Percentiles rank a stretch among this genome's conserved stretches.
Conservation (phyloP, 2,113 vertebrate genomes). For the Hypanus sabinus region DNA sequence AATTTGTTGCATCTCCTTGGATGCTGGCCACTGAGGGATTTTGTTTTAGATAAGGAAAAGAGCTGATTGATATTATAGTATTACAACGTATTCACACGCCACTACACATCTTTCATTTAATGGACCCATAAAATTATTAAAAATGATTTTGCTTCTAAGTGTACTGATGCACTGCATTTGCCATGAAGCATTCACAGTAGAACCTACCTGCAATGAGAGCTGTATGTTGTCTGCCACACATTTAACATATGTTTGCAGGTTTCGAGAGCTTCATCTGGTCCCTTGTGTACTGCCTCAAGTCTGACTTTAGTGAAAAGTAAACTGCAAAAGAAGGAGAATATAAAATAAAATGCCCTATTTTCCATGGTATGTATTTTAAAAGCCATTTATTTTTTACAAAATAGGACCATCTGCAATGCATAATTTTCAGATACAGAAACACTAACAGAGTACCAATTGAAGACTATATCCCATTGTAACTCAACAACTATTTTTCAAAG, state of each 20-base stretch:
- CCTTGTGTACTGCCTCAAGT: conserved; percentile 74
- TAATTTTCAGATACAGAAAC: neutral
- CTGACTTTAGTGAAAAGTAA: conserved; percentile 91
- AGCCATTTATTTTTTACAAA: neutral
- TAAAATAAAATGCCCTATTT: neutral
- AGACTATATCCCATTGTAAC: neutral
- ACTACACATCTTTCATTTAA: neutral
- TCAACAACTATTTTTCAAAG: neutral
- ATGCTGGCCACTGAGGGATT: neutral
- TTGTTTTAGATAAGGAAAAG: neutral
- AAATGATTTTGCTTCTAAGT: neutral
- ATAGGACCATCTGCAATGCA: neutral
- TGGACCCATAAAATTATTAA: neutral
- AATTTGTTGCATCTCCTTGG: neutral
- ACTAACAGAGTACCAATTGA: neutral
- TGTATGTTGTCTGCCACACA: conserved; percentile 73
- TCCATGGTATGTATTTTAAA: neutral
- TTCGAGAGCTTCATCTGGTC: conserved; percentile 77
- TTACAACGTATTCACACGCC: neutral
- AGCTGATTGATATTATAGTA: neutral
- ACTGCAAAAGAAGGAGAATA: conserved; percentile 53
- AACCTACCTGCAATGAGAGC: conserved; percentile 73
- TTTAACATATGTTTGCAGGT: conserved; percentile 85
- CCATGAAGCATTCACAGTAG: neutral
- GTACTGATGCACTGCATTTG: neutral